Percentiles rank a stretch among this genome's conserved stretches.
phyloP scores from a whole-genome alignment of 2,797 vertebrate species.

The Girardinus metallicus region DNA sequence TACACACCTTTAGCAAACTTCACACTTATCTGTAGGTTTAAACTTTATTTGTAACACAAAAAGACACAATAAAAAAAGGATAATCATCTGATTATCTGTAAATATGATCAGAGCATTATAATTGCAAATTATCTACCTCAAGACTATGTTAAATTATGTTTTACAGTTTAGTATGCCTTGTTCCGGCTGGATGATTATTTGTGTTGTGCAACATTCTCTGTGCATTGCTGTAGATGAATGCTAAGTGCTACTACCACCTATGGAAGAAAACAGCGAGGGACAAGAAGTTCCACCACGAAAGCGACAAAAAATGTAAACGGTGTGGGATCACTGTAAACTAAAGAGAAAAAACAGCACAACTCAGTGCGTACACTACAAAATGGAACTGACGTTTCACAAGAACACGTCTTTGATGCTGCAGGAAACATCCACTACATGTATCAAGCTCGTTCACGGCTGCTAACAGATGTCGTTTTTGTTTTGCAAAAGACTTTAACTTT shows the following conservation, averaged over 20 bases:
- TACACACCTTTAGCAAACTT: neutral
- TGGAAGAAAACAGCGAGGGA: neutral
- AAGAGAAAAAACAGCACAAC: neutral
- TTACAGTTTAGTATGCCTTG: too few relatives aligned
- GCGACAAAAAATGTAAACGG: too few relatives aligned
- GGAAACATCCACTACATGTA: too few relatives aligned
- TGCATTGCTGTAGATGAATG: too few relatives aligned
- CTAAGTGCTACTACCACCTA: neutral
- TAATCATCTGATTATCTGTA: neutral
- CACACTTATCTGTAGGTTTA: neutral
- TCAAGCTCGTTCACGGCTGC: too few relatives aligned
- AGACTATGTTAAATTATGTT: too few relatives aligned
- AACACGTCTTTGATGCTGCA: neutral
- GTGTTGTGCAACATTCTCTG: too few relatives aligned
- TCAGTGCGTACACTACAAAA: neutral
- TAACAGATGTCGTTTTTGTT: too few relatives aligned
- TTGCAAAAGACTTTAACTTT: too few relatives aligned
- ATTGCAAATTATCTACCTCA: neutral
- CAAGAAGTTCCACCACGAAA: too few relatives aligned
- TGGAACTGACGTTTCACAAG: neutral
- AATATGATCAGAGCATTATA: neutral
- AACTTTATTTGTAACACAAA: neutral
- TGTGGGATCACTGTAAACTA: neutral
- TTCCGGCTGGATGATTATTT: too few relatives aligned
- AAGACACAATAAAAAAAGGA: neutral